Base-by-base conservation (phyloP, 2,888 invertebrate species). In the Sminthurinus aureus region DNA sequence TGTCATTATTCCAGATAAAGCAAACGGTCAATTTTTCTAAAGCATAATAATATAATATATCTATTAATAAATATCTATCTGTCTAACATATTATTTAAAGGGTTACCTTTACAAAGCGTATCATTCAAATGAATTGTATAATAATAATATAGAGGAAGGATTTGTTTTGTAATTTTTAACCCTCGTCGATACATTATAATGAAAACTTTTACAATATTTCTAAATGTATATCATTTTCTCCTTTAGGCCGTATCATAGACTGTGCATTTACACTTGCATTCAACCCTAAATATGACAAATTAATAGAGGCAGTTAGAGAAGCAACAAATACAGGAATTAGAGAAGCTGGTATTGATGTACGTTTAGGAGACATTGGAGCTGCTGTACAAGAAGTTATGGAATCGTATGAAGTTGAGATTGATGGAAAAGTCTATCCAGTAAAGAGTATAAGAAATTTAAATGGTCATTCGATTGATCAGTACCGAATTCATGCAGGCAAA, bases 401-500 rank as follows among this genome's bases (percentile, higher is more conserved):
- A 90, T 98, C 98, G 0, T 98, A 99, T 90, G 99, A 99, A 92
- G 94, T 99, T 9, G 99, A 99, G 91, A 91, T 99, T 82, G 97
- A 99, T 91, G 99, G 99, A 64, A 97, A 97, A 91, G 95, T 95
- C 15, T 98, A 97, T 91, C 97, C 95, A 91, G 95, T 99, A 58
- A 99, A 98, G 91, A 96, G 98, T 9, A 99, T 99, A 89, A 93
- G 99, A 86, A 99, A 99, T 92, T 93, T 99, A 87, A 99, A 99
- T 91, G 99, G 99, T 0, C 99, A 99, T 91, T 98, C 98, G n/a
- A 98, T 99, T 89, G 96, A 97, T 85, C 98, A 97, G n/a, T 99
- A 99, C 91, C 94, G 97, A 95, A 96, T 96, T 89, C 96, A 96
- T 90, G 97, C 98, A 80, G 99, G 99, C 0, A 99, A 99, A 92